Conservation (phyloP, 2,888 invertebrate species). For the Caprella mutica region DNA sequence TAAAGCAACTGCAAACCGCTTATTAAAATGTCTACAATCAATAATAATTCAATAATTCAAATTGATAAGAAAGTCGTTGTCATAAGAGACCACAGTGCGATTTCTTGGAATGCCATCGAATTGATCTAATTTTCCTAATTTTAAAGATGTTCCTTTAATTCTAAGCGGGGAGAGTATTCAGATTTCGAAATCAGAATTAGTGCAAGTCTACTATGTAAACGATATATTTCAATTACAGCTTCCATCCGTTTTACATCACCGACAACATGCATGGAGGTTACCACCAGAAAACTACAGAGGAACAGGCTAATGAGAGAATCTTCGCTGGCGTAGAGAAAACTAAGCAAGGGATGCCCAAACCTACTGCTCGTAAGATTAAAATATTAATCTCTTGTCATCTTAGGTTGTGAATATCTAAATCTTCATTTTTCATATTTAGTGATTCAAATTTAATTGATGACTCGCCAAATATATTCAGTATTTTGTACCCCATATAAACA, state of each 20-base stretch:
- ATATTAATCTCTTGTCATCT: background rate
- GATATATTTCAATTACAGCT: too few species aligned
- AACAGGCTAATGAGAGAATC: slow-evolving; percentile 56
- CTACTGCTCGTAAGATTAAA: slow-evolving; percentile 54
- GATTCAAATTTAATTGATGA: background rate
- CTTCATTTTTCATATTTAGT: background rate
- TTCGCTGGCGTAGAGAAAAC: slow-evolving; percentile 72
- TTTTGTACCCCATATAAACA: too few species aligned
- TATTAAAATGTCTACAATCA: too few species aligned
- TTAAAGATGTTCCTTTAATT: background rate
- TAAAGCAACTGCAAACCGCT: too few species aligned
- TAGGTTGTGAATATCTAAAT: background rate
- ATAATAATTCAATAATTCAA: background rate
- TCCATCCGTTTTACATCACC: slow-evolving; percentile 85
- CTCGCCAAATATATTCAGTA: too few species aligned
- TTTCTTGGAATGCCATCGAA: background rate
- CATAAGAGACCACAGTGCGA: background rate
- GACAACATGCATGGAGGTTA: slow-evolving; percentile 74
- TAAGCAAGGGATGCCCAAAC: slow-evolving; percentile 61
- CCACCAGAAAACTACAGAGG: slow-evolving; percentile 60
- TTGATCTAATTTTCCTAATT: background rate
- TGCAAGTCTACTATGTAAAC: background rate
- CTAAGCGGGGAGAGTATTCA: too few species aligned
- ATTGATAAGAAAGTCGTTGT: background rate
- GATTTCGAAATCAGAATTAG: too few species aligned